Base-by-base conservation (phyloP, 1,140 invertebrate genomes). In the Lysiphlebus fabarum region DNA sequence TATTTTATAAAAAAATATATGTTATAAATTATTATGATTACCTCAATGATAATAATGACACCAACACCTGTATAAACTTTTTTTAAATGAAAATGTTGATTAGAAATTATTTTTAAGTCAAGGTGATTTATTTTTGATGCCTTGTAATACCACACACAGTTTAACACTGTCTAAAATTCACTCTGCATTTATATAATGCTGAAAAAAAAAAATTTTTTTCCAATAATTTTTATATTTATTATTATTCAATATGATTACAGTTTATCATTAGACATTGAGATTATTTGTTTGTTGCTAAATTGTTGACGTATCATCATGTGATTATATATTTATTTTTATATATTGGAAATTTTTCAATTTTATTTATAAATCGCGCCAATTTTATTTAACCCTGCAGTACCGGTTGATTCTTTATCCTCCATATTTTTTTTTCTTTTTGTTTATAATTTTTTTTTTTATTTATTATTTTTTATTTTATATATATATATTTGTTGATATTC, bases 121-220 rank as follows among this genome's bases (percentile, higher is more conserved):
- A 67, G 63, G 65, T 63, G 61, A 67, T 58, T 64, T 67, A 67
- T 67, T 67, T 67, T 64, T 7, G 48, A 57, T 33, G n/a, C 36
- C 47, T 17, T 3, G 26, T 7, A 34, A 49, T 49, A 34, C 33
- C 26, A 34, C 26, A 14, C 8, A 48, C 6, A 14, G 26, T 11
- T 34, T 8, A 9, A 17, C 8, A 49, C 33, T 42, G 26, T 49
- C 17, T 26, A 26, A 26, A 26, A 26, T 26, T 26, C 17, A 26
- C 4, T 26, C 17, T 9, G 4, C 9, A 10, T 42, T 53, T 53
- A 41, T 10, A 14, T 53, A 53, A 53, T 53, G 36, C 33, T 26
- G 17, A 1, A 26, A 2, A 26, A 26, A 2, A 26, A 26, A 26
- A 2, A 26, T 26, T 26, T 26, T 34, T 34, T 6, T 9, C 5